These are phyloP conservation scores for Glomeris maerens DNA, from an alignment of 1,140 invertebrate species.

Conservation along the genomic window DNA sequence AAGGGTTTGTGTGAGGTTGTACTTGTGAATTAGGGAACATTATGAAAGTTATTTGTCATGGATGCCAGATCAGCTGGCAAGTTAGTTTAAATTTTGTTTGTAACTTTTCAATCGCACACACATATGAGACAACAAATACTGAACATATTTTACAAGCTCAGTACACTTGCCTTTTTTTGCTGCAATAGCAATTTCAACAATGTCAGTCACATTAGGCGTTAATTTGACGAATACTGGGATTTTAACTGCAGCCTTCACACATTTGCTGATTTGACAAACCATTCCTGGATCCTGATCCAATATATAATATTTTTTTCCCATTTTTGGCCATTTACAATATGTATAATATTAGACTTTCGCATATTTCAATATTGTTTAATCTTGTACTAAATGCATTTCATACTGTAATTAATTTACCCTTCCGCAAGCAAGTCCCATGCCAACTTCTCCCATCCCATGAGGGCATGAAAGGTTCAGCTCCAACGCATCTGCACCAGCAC, in stretches of 20 bases:
- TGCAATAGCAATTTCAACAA: slow-evolving; percentile 72
- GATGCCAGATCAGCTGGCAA: too few species aligned
- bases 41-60: too few species aligned
- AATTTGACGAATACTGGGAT: slow-evolving; percentile 98
- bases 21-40: too few species aligned
- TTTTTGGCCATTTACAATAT: too few species aligned
- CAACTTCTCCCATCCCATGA: slow-evolving; percentile 94
- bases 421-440: slow-evolving; percentile 95
- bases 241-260: slow-evolving; percentile 68
- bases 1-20: too few species aligned
- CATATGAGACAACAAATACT: too few species aligned
- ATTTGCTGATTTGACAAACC: slow-evolving; percentile 75
- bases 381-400: neutral
- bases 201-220: slow-evolving; percentile 94
- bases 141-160: too few species aligned
- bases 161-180: slow-evolving; percentile 63
- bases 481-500: slow-evolving; percentile 77
- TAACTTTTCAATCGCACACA: too few species aligned
- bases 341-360: too few species aligned
- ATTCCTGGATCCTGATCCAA: slow-evolving; percentile 55
- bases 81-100: too few species aligned
- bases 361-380: too few species aligned
- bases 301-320: neutral
- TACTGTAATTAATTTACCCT: slow-evolving; percentile 43
- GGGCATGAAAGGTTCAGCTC: slow-evolving; percentile 96